Evolutionary conservation across 2,888 invertebrate genomes (phyloP).

Genomic region (Amaurobius ferox): DNA sequence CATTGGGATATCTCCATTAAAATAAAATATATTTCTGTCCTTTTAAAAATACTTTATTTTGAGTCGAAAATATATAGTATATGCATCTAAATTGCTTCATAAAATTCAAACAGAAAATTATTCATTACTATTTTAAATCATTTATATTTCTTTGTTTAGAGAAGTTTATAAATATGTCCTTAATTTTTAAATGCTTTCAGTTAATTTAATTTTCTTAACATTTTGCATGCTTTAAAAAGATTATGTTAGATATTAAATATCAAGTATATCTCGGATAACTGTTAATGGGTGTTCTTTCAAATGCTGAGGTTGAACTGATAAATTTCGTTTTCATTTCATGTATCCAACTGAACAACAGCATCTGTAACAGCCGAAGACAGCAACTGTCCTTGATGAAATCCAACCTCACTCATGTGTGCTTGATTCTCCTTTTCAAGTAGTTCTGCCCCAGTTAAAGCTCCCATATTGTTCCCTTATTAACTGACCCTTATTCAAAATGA

Average conservation of each 20-base stretch:
- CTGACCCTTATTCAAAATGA: not conserved
- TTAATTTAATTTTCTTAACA: not conserved
- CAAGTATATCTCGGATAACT: slow-evolving; percentile 47
- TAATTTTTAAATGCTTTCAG: too few relatives aligned
- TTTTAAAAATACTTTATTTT: too few relatives aligned
- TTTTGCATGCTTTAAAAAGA: slow-evolving; percentile 44
- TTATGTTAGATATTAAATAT: slow-evolving; percentile 26
- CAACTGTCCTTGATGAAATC: slow-evolving; percentile 62
- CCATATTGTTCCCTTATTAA: not conserved
- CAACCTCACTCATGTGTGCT: slow-evolving; percentile 72
- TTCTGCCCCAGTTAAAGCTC: slow-evolving; percentile 17
- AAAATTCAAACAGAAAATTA: too few relatives aligned
- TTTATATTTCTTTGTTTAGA: too few relatives aligned
- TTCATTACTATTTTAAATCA: too few relatives aligned
- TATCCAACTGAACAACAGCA: slow-evolving; percentile 64
- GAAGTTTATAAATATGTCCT: too few relatives aligned
- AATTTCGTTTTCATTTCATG: slow-evolving; percentile 71
- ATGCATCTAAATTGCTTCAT: too few relatives aligned
- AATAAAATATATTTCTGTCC: too few relatives aligned
- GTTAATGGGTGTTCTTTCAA: slow-evolving; percentile 56
- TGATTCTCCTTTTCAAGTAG: slow-evolving; percentile 63
- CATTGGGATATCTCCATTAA: too few relatives aligned
- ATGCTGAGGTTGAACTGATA: slow-evolving; percentile 61
- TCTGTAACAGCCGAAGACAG: slow-evolving; percentile 62
- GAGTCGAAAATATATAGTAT: too few relatives aligned